Conservation (phyloP, 1,140 invertebrate species). For the Colletes gigas region DNA sequence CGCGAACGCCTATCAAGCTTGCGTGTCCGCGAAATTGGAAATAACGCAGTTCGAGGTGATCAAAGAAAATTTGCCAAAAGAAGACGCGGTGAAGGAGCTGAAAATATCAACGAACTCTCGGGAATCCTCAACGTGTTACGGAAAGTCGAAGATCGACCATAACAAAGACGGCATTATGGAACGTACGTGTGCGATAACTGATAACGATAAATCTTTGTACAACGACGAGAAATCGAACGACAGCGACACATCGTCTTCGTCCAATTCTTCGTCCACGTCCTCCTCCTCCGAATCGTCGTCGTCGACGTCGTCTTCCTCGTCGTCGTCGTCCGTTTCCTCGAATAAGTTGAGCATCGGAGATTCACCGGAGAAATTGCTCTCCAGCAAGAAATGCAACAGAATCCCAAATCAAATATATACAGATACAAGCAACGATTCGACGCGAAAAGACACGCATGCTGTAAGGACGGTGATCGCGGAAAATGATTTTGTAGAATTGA, state of each 20-base stretch:
- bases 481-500: not conserved
- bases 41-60: conserved; percentile 79
- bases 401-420: conserved; percentile 47
- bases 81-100: conserved; percentile 73
- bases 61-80: conserved; percentile 75
- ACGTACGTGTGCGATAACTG: not conserved
- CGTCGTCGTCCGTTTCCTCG: conserved; percentile 56
- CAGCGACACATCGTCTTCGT: not conserved
- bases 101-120: conserved; percentile 69
- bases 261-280: not conserved
- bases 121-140: conserved; percentile 20
- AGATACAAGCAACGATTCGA: conserved; percentile 46
- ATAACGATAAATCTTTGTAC: conserved; percentile 6
- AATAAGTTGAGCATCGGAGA: conserved; percentile 47
- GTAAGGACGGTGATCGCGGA: conserved; percentile 12
- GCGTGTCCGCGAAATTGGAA: conserved; percentile 58
- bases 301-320: conserved; percentile 49
- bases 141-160: not conserved
- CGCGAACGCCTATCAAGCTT: conserved; percentile 12
- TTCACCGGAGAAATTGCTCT: conserved; percentile 18
- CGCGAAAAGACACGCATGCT: conserved; percentile 1
- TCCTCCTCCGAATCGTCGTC: conserved; percentile 50
- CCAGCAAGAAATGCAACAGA: conserved; percentile 33
- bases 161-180: not conserved
- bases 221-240: conserved; percentile 29